Percentiles rank a stretch among this genome's conserved stretches.
Evolutionary conservation across 2,113 vertebrate genomes (phyloP).

Genomic region (Tursiops truncatus): DNA sequence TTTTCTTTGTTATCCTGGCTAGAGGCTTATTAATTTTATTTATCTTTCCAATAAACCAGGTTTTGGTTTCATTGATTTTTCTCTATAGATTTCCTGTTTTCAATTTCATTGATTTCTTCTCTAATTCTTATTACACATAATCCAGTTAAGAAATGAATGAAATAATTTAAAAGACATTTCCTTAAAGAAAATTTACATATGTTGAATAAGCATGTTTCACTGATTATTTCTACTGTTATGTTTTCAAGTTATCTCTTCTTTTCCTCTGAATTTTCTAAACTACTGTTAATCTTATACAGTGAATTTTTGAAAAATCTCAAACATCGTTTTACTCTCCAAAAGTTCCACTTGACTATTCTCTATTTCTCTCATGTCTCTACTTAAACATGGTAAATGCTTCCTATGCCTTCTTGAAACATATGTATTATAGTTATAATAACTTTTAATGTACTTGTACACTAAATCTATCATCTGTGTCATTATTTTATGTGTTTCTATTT

Average conservation of each 20-base stretch:
- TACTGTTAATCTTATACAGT: background rate
- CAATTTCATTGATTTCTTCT: no score
- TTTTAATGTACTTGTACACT: background rate
- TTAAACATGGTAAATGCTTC: background rate
- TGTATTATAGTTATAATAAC: background rate
- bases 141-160: background rate
- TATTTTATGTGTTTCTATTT: background rate
- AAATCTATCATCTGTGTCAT: no score
- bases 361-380: background rate
- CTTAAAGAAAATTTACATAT: background rate
- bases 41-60: no score
- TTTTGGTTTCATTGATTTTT: no score
- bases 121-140: no score
- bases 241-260: background rate
- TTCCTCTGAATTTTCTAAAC: background rate
- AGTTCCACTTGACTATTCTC: background rate
- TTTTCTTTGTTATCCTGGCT: no score
- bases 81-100: no score
- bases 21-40: no score
- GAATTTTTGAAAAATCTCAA: background rate
- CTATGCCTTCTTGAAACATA: background rate
- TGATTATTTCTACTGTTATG: background rate
- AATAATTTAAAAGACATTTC: background rate
- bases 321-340: background rate
- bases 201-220: background rate